Evolutionary conservation across 23 tunicate species (phyloP).

Genomic region (Ascidia mentula): DNA sequence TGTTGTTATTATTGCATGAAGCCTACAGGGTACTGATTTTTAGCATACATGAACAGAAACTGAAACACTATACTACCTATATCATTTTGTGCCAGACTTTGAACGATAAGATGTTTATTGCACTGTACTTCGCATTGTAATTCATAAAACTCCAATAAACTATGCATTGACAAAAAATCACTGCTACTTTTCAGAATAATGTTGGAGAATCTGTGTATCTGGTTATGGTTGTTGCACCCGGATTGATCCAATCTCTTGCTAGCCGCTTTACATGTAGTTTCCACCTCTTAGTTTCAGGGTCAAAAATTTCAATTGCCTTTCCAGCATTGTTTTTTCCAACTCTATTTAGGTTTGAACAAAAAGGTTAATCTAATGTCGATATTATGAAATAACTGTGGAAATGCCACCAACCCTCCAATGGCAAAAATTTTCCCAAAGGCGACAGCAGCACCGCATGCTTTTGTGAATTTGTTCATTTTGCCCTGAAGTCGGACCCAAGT

Average conservation of each 20-base stretch:
- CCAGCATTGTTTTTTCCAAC: not conserved
- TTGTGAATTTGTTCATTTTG: not conserved
- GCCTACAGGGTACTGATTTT: no score
- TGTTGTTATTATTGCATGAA: no score
- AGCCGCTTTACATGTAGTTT: not conserved
- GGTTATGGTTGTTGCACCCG: not conserved
- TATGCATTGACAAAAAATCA: no score
- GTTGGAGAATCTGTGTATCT: not conserved
- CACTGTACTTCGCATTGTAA: no score
- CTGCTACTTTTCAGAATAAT: not conserved
- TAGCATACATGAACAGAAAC: no score
- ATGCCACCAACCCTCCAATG: not conserved
- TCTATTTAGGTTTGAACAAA: no score
- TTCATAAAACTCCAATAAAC: no score
- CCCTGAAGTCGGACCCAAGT: not conserved
- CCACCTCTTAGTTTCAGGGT: not conserved
- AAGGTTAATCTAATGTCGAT: no score
- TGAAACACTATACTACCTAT: no score
- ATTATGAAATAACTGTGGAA: not conserved
- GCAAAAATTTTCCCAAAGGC: not conserved
- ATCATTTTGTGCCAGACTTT: no score
- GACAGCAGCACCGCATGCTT: not conserved
- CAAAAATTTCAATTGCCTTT: not conserved
- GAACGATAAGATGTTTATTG: no score
- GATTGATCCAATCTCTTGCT: not conserved